Conservation (phyloP, 2,113 vertebrate species). For the Bettongia penicillata region DNA sequence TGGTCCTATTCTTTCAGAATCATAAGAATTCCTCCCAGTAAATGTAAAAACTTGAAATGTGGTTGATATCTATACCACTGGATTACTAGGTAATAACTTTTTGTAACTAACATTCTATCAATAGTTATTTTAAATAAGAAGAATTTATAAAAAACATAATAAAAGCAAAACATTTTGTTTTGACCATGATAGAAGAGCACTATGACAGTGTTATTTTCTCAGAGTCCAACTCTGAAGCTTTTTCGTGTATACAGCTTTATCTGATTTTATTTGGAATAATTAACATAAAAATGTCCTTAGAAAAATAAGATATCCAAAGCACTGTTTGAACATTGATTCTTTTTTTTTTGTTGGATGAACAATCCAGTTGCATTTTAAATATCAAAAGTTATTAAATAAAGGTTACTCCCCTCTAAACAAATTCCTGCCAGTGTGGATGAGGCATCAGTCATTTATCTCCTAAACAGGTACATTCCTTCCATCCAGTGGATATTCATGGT, state of each 20-base stretch:
- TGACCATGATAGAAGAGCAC: constrained; percentile 72
- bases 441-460: too few relatives aligned
- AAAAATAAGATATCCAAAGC: constrained; percentile 75
- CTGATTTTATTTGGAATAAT: not conserved
- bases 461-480: too few relatives aligned
- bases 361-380: constrained; percentile 80
- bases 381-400: constrained; percentile 85
- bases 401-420: too few relatives aligned
- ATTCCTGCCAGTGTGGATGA: too few relatives aligned
- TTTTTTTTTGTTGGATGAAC: constrained; percentile 65
- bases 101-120: constrained; percentile 71
- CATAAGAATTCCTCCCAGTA: not conserved
- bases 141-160: constrained; percentile 38
- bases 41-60: constrained; percentile 55
- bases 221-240: constrained; percentile 49
- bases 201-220: constrained; percentile 66
- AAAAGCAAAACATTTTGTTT: constrained; percentile 52
- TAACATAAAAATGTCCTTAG: constrained; percentile 28
- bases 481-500: too few relatives aligned
- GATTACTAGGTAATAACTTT: constrained; percentile 65
- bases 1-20: too few relatives aligned
- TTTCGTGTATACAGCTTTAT: not conserved
- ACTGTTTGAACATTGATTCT: constrained; percentile 68
- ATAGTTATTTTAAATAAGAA: constrained; percentile 63
- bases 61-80: constrained; percentile 69